These are phyloP conservation scores for Myotis yumanensis DNA, from an alignment of 2,113 vertebrate species.

Conservation along the genomic window DNA sequence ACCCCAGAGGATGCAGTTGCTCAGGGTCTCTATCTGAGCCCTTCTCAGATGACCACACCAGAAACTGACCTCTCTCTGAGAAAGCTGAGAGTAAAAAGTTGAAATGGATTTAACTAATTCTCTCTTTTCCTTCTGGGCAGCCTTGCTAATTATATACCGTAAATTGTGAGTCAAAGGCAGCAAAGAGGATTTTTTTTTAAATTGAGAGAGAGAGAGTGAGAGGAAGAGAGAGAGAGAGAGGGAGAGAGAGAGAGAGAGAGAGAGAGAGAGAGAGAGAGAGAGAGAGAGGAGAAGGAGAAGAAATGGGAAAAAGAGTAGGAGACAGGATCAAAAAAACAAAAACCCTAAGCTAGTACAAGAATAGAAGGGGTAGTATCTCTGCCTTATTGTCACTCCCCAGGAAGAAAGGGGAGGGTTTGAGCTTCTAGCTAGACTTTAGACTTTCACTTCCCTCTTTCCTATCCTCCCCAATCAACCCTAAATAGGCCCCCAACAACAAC, in stretches of 20 bases:
- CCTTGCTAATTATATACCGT: constrained; percentile 59
- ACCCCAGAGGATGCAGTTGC: not conserved
- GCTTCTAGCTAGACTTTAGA: not conserved
- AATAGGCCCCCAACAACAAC: not conserved
- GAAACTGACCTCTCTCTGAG: not conserved
- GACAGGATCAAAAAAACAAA: not conserved
- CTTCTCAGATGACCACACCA: not conserved
- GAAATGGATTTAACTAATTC: constrained; percentile 67
- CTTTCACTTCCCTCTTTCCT: constrained; percentile 48
- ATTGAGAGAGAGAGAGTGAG: not conserved
- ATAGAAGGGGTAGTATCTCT: not conserved
- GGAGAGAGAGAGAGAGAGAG: constrained; percentile 1
- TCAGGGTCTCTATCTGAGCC: not conserved
- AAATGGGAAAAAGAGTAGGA: constrained; percentile 59
- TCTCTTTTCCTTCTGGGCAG: constrained; percentile 59
- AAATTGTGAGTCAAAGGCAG: constrained; percentile 73
- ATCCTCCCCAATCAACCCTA: constrained; percentile 1
- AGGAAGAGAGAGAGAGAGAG: not conserved
- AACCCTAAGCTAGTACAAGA: not conserved
- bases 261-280: not conserved
- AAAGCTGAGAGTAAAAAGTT: constrained; percentile 64
- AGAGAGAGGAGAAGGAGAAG: constrained; percentile 21
- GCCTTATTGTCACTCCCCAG: not conserved
- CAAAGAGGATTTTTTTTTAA: not conserved
- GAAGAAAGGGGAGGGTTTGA: constrained; percentile 16